Evolutionary conservation across 2,888 invertebrate species (phyloP), one percentile per base, ranked within the genome.

Genomic region (Orthosia gracilis): DNA sequence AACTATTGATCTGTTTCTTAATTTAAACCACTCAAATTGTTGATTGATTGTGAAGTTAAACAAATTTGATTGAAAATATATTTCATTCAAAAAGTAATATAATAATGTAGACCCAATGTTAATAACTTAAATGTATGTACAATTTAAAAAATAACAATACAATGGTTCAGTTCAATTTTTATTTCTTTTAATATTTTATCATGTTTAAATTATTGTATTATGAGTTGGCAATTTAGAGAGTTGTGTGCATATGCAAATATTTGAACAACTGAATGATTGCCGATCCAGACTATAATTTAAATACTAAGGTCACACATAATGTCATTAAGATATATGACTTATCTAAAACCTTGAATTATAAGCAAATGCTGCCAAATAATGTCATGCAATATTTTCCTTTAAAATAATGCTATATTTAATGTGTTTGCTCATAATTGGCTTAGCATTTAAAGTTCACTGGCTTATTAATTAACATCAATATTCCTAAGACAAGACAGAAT

Each of bases 81-180:
- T 58, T 74, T 49, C 3, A 73, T 40, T 40, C 21, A 13, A 55
- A 71, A 21, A 45, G 31, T 26, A 61, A 21, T 54, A 26, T 54
- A 12, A 40, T 40, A 31, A 45, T 4, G 13, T 40, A 78, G 47
- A 79, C 61, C 13, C 50, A 65, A 47, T 40, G 18, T 23, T 54
- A 21, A 47, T 52, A 78, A 70, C 54, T 59, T 55, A 63, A 64
- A 26, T 31, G 23, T 73, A 73, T 23, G 40, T 15, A 73, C 52
- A 68, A 70, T 65, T 75, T 50, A 52, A 68, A 67, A 71, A 82
- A 82, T 70, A 81, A 75, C 64, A 84, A 81, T 84, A 81, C 71
- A 74, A 66, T 72, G 40, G 11, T 58, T 64, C 59, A 72, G 69
- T 72, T 65, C 12, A 69, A 61, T 54, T 55, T 72, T 67, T 67